Evolutionary conservation across 2,888 invertebrate genomes (phyloP), one percentile per base, ranked within the genome.

Genomic region (Rotaria socialis): DNA sequence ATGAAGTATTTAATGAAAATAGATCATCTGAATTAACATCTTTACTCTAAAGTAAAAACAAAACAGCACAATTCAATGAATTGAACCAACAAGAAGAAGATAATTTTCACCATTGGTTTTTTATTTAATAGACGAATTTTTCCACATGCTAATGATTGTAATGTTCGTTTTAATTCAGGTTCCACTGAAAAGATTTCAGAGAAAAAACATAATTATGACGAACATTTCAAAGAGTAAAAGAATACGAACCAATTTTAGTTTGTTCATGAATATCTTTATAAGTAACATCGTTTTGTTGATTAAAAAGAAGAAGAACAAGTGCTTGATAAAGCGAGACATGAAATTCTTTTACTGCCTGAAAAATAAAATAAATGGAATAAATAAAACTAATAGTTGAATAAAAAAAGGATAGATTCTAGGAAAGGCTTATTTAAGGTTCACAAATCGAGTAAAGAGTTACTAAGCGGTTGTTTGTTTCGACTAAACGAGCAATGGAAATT

Each of bases 291-390:
- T 95, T 94, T 58, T 94, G 94, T 88, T 95, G 95, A 91, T 99
- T 99, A 92, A 98, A 99, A 80, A 97, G 92, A 80, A 99, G 92
- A 87, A 99, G 92, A 85, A 97, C 96, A 85, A 99, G 92, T 10
- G 95, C 95, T 94, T 99, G 99, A 92, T 97, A 98, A 89, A 99
- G 92, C 10, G 98, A 99, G 50, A 99, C 97, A 90, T 96, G 95
- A 86, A 99, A 92, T 92, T 98, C 97, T 93, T 97, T 98, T 88
- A 94, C 94, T 88, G 95, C 96, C 93, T 93, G 27, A 47, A 85
- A 67, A 2, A 27, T 22, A 56, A 35, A 35, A 35, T 35, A 35
- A 35, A 35, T 35, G 35, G 35, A 35, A 35, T 35, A 35, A 35
- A 35, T 35, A 35, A 35, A 35, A 35, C 35, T 35, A 35, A 35